These are phyloP conservation scores for Nannobrachium achirus DNA, from an alignment of 2,113 vertebrate genomes.

Conservation along the genomic window DNA sequence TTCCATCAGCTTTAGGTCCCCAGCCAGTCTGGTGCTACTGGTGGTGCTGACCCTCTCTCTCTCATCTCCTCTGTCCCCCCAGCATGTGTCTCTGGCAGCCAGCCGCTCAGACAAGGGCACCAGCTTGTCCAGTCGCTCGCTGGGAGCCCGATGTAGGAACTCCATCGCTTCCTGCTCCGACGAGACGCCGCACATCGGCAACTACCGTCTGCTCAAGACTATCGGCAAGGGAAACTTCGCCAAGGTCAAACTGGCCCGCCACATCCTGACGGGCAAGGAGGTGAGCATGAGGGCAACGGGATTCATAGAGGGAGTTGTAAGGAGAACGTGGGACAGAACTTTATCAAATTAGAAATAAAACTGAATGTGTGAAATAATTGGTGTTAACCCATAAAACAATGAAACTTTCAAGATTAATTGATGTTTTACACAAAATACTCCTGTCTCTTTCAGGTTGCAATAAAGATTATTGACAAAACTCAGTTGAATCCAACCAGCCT, in stretches of 20 bases:
- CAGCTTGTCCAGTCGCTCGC: conserved; percentile 89
- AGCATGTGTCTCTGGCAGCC: conserved; percentile 87
- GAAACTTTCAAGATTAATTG: background rate
- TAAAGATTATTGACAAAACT: conserved; percentile 85
- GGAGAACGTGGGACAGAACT: too few relatives aligned
- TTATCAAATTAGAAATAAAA: too few relatives aligned
- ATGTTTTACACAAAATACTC: background rate
- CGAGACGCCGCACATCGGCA: conserved; percentile 92
- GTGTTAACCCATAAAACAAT: too few relatives aligned
- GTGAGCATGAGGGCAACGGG: conserved; percentile 59
- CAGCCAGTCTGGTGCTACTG: background rate
- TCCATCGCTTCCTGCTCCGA: conserved; percentile 92
- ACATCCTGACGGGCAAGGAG: conserved; percentile 90
- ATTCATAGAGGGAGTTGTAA: background rate
- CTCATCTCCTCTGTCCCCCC: conserved; percentile 20
- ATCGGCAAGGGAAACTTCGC: conserved; percentile 96
- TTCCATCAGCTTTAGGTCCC: too few relatives aligned
- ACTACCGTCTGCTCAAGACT: conserved; percentile 92
- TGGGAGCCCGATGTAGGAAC: conserved; percentile 90
- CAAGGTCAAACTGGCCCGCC: conserved; percentile 93
- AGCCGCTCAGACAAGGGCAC: conserved; percentile 91
- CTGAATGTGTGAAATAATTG: too few relatives aligned
- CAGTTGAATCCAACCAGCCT: conserved; percentile 84
- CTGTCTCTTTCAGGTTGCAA: conserved; percentile 77
- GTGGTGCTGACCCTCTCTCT: background rate